Evolutionary conservation across 1,140 invertebrate species (phyloP).

Genomic region (Drosophila dunni): DNA sequence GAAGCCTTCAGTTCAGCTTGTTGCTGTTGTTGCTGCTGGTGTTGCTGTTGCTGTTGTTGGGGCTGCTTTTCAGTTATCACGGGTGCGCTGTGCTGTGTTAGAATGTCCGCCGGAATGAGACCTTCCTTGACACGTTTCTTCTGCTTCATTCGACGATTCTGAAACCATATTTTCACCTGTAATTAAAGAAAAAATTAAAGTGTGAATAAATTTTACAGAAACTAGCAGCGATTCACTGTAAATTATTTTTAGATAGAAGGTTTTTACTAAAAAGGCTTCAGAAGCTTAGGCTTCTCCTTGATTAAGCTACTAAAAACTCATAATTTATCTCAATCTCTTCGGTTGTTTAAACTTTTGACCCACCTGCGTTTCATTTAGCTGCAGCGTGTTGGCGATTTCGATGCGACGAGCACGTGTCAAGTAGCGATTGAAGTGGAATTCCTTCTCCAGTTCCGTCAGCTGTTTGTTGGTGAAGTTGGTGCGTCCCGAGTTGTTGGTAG

Average conservation of each 20-base stretch:
- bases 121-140: constrained; percentile 97
- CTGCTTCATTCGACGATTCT: constrained; percentile 96
- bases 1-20: constrained; percentile 57
- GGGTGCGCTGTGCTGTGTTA: constrained; percentile 66
- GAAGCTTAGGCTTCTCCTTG: no score
- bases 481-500: constrained; percentile 92
- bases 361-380: constrained; percentile 98
- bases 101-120: constrained; percentile 88
- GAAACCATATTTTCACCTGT: constrained; percentile 96
- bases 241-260: no score
- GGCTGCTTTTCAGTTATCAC: constrained; percentile 63
- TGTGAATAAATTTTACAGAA: no score
- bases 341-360: constrained; percentile 52
- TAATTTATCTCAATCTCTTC: no score
- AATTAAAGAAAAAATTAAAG: no score
- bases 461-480: constrained; percentile 99
- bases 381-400: constrained; percentile 97
- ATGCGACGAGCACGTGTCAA: constrained; percentile 97
- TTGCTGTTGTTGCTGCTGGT: constrained; percentile 47
- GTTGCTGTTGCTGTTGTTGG: constrained; percentile 52
- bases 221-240: no score
- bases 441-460: constrained; percentile 98
- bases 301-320: no score
- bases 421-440: constrained; percentile 99
- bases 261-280: no score